Evolutionary conservation across 2,797 vertebrate genomes (phyloP).

Genomic region (Tapera naevia): DNA sequence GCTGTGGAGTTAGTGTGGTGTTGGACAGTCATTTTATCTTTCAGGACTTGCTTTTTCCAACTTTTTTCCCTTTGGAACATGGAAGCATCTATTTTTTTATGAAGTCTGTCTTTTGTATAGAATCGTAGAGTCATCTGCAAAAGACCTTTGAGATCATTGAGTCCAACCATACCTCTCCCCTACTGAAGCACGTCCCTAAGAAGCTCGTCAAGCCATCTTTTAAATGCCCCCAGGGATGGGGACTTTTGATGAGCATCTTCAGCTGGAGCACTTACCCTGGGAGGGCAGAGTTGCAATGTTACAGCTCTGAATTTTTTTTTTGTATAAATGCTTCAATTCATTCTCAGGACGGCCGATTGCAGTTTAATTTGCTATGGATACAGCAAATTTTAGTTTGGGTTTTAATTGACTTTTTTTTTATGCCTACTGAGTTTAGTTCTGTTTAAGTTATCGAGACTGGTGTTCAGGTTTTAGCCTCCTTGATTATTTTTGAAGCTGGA

Average conservation of each 20-base stretch:
- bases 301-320: not conserved
- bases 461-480: not conserved
- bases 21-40: not conserved
- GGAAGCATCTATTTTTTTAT: not conserved
- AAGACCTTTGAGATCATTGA: too few species aligned
- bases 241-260: not conserved
- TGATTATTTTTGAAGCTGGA: not conserved
- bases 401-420: not conserved
- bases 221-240: too few species aligned
- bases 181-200: too few species aligned
- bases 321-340: not conserved
- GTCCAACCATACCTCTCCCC: too few species aligned
- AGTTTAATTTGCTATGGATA: not conserved
- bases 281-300: not conserved
- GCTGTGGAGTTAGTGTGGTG: fast-evolving
- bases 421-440: not conserved
- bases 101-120: not conserved
- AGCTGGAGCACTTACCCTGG: not conserved
- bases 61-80: not conserved
- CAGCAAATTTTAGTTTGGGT: not conserved
- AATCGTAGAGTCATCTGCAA: too few species aligned
- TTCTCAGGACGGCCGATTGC: not conserved
- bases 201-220: too few species aligned
- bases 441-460: not conserved
- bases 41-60: not conserved